Conservation (phyloP, 2,888 invertebrate species). For the Melolontha melolontha region DNA sequence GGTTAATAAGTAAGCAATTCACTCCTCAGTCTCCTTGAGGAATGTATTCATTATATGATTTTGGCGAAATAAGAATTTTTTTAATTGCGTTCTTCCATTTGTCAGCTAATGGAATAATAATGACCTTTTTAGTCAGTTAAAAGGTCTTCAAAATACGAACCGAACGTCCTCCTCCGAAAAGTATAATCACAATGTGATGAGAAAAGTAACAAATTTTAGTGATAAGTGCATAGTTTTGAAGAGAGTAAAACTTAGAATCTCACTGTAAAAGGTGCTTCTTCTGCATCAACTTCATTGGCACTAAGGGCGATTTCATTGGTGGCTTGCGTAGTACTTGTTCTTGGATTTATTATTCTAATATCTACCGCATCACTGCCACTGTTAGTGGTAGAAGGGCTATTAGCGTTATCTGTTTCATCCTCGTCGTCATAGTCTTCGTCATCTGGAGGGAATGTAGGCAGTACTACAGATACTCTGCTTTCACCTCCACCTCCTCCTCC, state of each 20-base stretch:
- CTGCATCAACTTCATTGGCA: slow-evolving; percentile 36
- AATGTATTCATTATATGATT: slow-evolving; percentile 13
- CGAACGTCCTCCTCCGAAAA: background rate
- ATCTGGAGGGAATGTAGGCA: slow-evolving; percentile 77
- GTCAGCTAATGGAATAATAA: background rate
- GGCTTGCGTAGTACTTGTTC: slow-evolving; percentile 24
- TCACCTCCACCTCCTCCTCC: slow-evolving; percentile 66
- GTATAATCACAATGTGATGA: background rate
- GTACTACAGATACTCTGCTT: slow-evolving; percentile 72
- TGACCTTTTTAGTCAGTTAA: slow-evolving; percentile 5
- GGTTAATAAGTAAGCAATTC: slow-evolving; percentile 7
- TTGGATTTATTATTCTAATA: slow-evolving; percentile 27
- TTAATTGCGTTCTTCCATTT: background rate
- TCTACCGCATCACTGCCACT: slow-evolving; percentile 14
- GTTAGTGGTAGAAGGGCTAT: background rate
- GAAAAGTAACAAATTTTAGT: slow-evolving; percentile 13
- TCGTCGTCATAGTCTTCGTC: slow-evolving; percentile 72
- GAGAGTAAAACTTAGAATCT: slow-evolving; percentile 28
- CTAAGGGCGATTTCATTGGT: slow-evolving; percentile 33
- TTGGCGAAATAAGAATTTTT: background rate
- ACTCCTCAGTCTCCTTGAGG: slow-evolving; percentile 25
- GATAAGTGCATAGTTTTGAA: slow-evolving; percentile 16
- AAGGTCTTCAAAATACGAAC: background rate
- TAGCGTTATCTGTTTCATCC: slow-evolving; percentile 47
- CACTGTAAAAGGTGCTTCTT: slow-evolving; percentile 30